phyloP scores from a whole-genome alignment of 1,140 invertebrate genomes.

The Calosoma granatense region DNA sequence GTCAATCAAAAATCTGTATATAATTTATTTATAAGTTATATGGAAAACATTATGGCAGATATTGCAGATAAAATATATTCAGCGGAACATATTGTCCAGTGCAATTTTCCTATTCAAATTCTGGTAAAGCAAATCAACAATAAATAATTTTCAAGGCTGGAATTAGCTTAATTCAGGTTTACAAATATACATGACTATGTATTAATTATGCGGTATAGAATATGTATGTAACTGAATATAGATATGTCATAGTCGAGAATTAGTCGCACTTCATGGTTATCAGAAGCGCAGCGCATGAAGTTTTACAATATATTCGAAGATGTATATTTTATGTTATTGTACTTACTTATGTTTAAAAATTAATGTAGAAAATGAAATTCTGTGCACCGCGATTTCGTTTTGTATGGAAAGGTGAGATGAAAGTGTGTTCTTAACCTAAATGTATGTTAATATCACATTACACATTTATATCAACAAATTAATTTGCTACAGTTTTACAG shows the following conservation, averaged over 20 bases:
- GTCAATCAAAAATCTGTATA: not conserved
- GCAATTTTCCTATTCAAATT: too few relatives aligned
- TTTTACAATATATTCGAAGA: not conserved
- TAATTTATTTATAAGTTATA: not conserved
- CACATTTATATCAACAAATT: too few relatives aligned
- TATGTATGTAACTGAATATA: slow-evolving; percentile 3
- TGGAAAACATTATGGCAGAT: too few relatives aligned
- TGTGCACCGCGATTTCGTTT: not conserved
- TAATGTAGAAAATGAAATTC: not conserved
- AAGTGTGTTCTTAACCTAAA: not conserved
- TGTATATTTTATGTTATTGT: not conserved
- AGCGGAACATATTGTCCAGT: too few relatives aligned
- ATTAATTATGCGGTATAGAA: not conserved
- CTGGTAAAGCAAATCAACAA: too few relatives aligned
- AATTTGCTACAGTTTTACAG: too few relatives aligned
- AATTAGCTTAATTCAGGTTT: not conserved
- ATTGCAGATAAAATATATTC: too few relatives aligned
- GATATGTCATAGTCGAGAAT: not conserved
- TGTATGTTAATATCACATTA: not conserved
- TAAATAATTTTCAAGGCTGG: too few relatives aligned
- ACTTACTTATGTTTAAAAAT: not conserved
- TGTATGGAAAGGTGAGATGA: not conserved
- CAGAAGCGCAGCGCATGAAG: not conserved
- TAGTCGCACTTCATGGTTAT: not conserved
- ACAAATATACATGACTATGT: not conserved